These are phyloP conservation scores for Cynodonichthys magdalenae DNA, from an alignment of 2,797 vertebrate species.

Conservation along the genomic window DNA sequence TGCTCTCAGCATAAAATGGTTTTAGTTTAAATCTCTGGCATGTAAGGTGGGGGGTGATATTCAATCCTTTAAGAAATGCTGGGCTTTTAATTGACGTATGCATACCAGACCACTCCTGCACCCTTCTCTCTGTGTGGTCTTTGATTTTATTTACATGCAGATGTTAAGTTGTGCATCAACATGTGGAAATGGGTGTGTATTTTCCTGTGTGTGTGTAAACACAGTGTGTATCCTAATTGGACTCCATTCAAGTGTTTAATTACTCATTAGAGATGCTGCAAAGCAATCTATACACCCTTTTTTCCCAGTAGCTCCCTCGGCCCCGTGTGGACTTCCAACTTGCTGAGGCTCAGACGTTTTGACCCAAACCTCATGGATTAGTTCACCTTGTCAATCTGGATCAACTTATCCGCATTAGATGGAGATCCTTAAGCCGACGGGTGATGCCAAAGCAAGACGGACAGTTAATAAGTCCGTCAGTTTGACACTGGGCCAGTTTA, in stretches of 20 bases:
- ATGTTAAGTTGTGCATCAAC: constrained; percentile 36
- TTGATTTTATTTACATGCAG: constrained; percentile 48
- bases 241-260: constrained; percentile 79
- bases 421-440: constrained; percentile 47
- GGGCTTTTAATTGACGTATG: constrained; percentile 8
- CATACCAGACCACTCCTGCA: constrained; percentile 18
- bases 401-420: constrained; percentile 63
- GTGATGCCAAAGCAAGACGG: constrained; percentile 28
- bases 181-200: constrained; percentile 17
- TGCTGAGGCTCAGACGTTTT: constrained; percentile 59
- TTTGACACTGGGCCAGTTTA: constrained; percentile 44
- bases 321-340: constrained; percentile 51
- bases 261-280: constrained; percentile 76
- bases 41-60: too few species aligned
- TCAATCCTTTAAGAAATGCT: too few species aligned
- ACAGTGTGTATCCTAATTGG: constrained; percentile 69
- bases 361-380: constrained; percentile 76
- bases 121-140: constrained; percentile 31
- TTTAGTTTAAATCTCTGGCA: too few species aligned
- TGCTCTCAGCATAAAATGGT: too few species aligned
- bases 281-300: constrained; percentile 68
- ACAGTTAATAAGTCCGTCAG: constrained; percentile 52
- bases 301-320: constrained; percentile 30
- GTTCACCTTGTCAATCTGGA: constrained; percentile 77
- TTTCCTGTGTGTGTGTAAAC: constrained; percentile 19